phyloP scores from a whole-genome alignment of 92 coral and sea anemone genomes.

The Pocillopora meandrina region DNA sequence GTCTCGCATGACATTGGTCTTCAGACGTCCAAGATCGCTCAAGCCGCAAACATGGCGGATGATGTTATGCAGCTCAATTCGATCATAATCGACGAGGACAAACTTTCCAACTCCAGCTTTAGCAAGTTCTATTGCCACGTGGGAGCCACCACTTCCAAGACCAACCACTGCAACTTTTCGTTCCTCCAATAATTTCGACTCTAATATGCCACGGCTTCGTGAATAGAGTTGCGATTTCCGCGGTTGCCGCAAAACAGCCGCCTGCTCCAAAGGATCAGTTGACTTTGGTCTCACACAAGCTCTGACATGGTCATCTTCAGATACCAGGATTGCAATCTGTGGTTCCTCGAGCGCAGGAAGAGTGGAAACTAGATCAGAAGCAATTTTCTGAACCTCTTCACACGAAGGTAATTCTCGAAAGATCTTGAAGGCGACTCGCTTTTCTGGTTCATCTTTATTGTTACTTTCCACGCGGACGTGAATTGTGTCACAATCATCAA shows the following conservation, averaged over 20 bases:
- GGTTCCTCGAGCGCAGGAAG: slow-evolving; percentile 41
- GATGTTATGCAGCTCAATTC: slow-evolving; percentile 89
- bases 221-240: slow-evolving; percentile 86
- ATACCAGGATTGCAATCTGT: slow-evolving; percentile 66
- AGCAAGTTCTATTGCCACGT: slow-evolving; percentile 86
- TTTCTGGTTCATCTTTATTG: neutral
- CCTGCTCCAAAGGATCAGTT: slow-evolving; percentile 44
- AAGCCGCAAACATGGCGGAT: slow-evolving; percentile 92
- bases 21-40: slow-evolving; percentile 86
- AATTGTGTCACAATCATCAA: slow-evolving; percentile 78
- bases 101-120: slow-evolving; percentile 97
- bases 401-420: slow-evolving; percentile 56
- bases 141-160: slow-evolving; percentile 94
- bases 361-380: slow-evolving; percentile 18
- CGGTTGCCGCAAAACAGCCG: slow-evolving; percentile 82
- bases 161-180: slow-evolving; percentile 94
- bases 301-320: slow-evolving; percentile 58
- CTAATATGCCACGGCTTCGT: slow-evolving; percentile 89
- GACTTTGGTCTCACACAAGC: slow-evolving; percentile 52
- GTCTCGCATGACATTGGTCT: slow-evolving; percentile 91
- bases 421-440: slow-evolving; percentile 62
- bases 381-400: slow-evolving; percentile 26
- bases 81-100: slow-evolving; percentile 85
- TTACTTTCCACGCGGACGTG: slow-evolving; percentile 61
- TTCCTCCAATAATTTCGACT: slow-evolving; percentile 81